These are phyloP conservation scores for Mycteria americana DNA, from an alignment of 2,797 vertebrate genomes.

Conservation along the genomic window DNA sequence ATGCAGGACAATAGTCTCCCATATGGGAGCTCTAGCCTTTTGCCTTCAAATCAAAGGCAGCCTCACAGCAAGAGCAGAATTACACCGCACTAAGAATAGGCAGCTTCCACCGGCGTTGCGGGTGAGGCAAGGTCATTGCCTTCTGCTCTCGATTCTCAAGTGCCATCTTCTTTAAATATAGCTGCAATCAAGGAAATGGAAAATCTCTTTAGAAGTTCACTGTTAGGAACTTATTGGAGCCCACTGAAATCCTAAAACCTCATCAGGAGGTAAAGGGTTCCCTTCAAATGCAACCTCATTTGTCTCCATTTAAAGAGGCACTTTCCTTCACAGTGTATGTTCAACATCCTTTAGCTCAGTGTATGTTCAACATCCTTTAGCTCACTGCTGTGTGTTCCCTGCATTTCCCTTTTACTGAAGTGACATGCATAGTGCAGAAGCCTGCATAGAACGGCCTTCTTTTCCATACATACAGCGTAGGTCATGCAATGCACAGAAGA, in stretches of 20 bases:
- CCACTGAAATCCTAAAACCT: not conserved
- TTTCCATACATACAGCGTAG: not conserved
- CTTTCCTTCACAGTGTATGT: not conserved
- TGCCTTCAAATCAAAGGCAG: not conserved
- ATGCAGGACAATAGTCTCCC: not conserved
- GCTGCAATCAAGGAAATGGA: constrained; percentile 29
- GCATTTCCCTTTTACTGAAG: not conserved
- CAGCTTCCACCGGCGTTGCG: fast-evolving
- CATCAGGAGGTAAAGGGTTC: not conserved
- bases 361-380: not conserved
- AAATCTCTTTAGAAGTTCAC: constrained; percentile 11
- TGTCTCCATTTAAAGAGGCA: not conserved
- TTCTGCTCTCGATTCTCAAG: constrained; percentile 3
- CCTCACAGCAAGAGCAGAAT: not conserved
- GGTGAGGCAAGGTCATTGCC: not conserved
- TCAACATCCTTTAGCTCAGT: not conserved
- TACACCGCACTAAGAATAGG: not conserved
- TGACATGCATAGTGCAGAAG: not conserved
- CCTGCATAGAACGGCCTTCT: not conserved
- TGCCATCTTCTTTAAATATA: constrained; percentile 20
- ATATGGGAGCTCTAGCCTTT: not conserved
- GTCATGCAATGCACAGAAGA: not conserved
- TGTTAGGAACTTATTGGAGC: not conserved
- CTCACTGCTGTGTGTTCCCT: not conserved
- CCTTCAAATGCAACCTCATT: not conserved